Evolutionary conservation across 2,888 invertebrate genomes (phyloP).

Genomic region (Tetragnatha montana): DNA sequence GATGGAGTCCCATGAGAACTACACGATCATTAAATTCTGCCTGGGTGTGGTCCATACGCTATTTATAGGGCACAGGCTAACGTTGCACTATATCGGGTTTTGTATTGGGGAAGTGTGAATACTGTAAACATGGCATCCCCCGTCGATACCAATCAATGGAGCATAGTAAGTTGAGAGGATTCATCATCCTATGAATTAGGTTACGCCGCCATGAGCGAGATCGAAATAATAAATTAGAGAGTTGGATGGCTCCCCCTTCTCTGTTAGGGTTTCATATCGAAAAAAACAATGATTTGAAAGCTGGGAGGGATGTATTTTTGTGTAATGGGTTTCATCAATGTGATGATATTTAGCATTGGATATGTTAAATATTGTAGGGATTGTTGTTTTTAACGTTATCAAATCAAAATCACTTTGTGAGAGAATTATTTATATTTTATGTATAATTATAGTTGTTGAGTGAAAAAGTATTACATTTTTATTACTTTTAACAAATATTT

Average conservation of each 20-base stretch:
- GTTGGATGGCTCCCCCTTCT: not conserved
- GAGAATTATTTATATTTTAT: not conserved
- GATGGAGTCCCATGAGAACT: constrained; percentile 42
- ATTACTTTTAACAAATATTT: too few species aligned
- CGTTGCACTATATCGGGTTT: constrained; percentile 36
- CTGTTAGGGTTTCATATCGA: too few species aligned
- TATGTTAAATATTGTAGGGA: not conserved
- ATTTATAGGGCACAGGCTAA: constrained; percentile 48
- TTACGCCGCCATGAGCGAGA: constrained; percentile 16
- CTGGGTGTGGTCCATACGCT: constrained; percentile 57
- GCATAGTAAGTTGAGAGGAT: constrained; percentile 3
- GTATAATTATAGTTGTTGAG: too few species aligned
- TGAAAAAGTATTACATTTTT: too few species aligned
- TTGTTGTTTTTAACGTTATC: not conserved
- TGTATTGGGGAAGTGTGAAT: constrained; percentile 29
- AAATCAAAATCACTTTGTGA: not conserved
- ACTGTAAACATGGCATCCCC: constrained; percentile 52
- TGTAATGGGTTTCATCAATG: not conserved
- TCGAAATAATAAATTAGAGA: not conserved
- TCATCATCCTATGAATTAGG: not conserved
- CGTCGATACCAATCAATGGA: constrained; percentile 47
- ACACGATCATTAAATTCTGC: constrained; percentile 60
- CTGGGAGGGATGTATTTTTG: too few species aligned
- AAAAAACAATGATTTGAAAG: too few species aligned
- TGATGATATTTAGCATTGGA: not conserved